Percentiles rank a stretch among this genome's conserved stretches.
Conservation (phyloP, 1,140 invertebrate genomes). For the Papilio polyxenes region DNA sequence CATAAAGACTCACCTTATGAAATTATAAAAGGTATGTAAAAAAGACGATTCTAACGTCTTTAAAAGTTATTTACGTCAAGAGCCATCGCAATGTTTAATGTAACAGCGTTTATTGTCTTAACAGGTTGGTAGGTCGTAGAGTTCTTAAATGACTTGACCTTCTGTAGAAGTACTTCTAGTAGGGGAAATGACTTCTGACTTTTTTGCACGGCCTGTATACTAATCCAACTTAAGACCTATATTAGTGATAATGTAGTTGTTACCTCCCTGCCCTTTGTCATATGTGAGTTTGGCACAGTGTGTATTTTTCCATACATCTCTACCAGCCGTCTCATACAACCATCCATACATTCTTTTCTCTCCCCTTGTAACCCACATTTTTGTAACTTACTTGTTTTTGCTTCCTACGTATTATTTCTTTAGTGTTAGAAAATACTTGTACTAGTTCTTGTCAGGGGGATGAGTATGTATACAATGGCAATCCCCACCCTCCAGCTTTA, state of each 20-base stretch:
- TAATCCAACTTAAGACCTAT: not conserved
- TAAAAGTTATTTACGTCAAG: no score
- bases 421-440: not conserved
- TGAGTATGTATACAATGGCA: not conserved
- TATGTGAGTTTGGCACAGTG: no score
- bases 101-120: not conserved
- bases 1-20: no score
- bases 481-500: not conserved
- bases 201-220: not conserved
- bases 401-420: not conserved
- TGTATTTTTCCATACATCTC: no score
- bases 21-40: no score
- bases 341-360: not conserved
- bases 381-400: not conserved
- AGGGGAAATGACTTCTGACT: not conserved
- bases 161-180: not conserved
- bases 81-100: not conserved
- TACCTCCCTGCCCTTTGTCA: no score
- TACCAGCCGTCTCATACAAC: not conserved
- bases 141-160: not conserved
- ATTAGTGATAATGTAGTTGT: no score
- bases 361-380: not conserved
- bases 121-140: not conserved
- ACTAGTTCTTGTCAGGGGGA: not conserved
- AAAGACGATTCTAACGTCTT: no score